Conservation (phyloP, 2,113 vertebrate genomes). For the Rhinichthys klamathensis region DNA sequence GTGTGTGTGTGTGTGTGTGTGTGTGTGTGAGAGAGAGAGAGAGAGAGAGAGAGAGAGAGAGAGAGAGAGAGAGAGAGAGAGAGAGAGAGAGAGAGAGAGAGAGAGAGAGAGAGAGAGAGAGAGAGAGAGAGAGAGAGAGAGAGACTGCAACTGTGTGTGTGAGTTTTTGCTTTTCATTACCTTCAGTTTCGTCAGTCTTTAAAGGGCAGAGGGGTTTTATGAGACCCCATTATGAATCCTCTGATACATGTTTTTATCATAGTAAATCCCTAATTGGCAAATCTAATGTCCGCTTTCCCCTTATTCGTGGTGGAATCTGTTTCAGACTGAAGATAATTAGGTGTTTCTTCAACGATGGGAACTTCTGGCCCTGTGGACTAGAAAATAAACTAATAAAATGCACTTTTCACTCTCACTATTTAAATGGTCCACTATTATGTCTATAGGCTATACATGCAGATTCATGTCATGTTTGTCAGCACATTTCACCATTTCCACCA, state of each 20-base stretch:
- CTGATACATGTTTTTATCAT: conserved; percentile 26
- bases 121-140: background rate
- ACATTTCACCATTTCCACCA: background rate
- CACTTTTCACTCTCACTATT: background rate
- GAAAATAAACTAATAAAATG: background rate
- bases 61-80: no score
- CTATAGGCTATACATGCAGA: background rate
- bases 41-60: no score
- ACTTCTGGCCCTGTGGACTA: conserved; percentile 4
- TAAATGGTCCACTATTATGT: background rate
- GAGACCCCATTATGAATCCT: background rate
- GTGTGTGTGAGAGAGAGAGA: background rate
- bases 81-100: no score
- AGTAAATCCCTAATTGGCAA: background rate
- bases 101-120: no score
- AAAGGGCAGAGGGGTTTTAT: conserved; percentile 24
- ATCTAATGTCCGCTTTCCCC: background rate
- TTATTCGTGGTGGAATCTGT: background rate
- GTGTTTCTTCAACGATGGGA: background rate
- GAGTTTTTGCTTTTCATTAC: conserved; percentile 25
- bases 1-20: background rate
- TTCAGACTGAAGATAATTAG: conserved; percentile 22
- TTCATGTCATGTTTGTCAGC: background rate
- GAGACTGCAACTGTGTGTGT: background rate
- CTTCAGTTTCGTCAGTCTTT: conserved; percentile 19